A percentile compares a stretch with the other conserved stretches of the same genome.
phyloP scores from a whole-genome alignment of 2,888 invertebrate genomes.

The Cataglyphis altisquamis region DNA sequence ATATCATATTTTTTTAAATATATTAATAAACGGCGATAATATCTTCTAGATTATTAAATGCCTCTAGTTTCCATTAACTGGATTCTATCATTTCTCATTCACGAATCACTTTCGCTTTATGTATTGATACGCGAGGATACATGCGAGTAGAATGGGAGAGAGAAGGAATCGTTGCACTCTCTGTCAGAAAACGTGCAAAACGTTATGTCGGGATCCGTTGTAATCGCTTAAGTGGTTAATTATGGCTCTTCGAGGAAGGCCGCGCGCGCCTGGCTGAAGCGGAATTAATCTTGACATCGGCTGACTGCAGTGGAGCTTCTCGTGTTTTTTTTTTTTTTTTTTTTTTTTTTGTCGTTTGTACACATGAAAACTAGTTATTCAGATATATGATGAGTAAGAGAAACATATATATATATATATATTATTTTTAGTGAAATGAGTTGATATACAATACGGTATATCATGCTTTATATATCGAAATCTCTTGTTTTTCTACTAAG shows the following conservation, averaged over 20 bases:
- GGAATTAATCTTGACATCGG: conserved; percentile 78
- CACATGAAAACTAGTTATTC: conserved; percentile 42
- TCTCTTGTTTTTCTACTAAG: conserved; percentile 20
- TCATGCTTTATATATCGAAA: conserved; percentile 11
- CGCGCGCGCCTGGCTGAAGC: conserved; percentile 73
- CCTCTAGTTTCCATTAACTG: neutral
- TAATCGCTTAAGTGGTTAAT: conserved; percentile 82
- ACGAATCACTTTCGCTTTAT: conserved; percentile 55
- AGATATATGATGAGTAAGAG: neutral
- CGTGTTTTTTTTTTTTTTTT: conserved; percentile 58
- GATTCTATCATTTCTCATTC: neutral
- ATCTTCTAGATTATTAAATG: neutral
- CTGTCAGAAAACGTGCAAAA: conserved; percentile 70
- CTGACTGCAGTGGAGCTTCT: conserved; percentile 69
- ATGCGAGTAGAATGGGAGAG: conserved; percentile 18
- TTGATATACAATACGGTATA: neutral
- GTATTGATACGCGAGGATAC: conserved; percentile 61
- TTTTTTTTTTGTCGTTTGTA: conserved; percentile 57
- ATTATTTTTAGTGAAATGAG: conserved; percentile 21
- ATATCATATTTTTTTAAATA: neutral
- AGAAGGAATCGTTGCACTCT: conserved; percentile 64
- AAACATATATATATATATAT: neutral
- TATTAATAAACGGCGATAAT: neutral
- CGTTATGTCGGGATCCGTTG: conserved; percentile 78
- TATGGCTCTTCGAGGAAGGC: conserved; percentile 79